phyloP scores from a whole-genome alignment of 2,797 vertebrate genomes.

The Yasuhikotakia modesta region DNA sequence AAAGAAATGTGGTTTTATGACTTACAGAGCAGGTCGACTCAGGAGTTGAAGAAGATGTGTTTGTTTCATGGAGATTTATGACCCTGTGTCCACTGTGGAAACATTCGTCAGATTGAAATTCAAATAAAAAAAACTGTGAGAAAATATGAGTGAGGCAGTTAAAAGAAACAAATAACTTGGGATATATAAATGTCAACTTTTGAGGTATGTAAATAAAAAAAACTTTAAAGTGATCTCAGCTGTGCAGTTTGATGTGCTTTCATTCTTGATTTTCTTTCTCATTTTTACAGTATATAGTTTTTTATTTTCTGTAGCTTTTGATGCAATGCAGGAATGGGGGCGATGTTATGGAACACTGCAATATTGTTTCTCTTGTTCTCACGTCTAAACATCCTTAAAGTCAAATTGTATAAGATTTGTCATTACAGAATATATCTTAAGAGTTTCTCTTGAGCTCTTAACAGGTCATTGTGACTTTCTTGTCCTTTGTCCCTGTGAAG shows the following conservation, averaged over 20 bases:
- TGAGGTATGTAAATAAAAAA: not conserved
- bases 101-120: constrained; percentile 52
- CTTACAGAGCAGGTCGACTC: constrained; percentile 57
- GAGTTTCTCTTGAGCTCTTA: too few relatives aligned
- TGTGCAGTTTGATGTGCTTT: constrained; percentile 25
- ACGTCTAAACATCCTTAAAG: not conserved
- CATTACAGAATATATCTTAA: not conserved
- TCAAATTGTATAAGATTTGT: not conserved
- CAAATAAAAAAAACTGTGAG: constrained; percentile 25
- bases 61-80: constrained; percentile 64
- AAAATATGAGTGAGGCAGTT: constrained; percentile 40
- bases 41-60: constrained; percentile 57
- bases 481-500: too few relatives aligned
- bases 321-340: not conserved
- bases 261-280: constrained; percentile 15
- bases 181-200: constrained; percentile 28
- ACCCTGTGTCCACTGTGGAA: constrained; percentile 41
- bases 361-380: not conserved
- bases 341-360: not conserved
- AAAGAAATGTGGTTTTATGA: constrained; percentile 51
- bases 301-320: not conserved
- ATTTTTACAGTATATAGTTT: not conserved
- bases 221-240: constrained; percentile 45
- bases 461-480: too few relatives aligned
- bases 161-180: not conserved